phyloP scores from a whole-genome alignment of 2,888 invertebrate genomes.

The Brachycybe producta region DNA sequence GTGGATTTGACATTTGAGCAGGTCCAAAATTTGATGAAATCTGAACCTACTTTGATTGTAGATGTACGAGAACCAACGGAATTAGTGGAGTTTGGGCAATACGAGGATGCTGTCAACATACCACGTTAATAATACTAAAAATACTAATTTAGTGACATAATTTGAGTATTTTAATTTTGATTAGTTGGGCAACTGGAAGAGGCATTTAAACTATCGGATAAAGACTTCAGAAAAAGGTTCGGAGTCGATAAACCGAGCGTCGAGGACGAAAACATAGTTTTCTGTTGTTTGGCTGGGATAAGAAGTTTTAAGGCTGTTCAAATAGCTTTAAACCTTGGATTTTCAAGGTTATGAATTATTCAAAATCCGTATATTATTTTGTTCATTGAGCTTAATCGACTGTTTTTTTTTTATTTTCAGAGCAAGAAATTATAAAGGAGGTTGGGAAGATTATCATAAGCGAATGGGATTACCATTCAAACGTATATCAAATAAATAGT shows the following conservation, averaged over 20 bases:
- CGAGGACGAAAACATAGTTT: constrained; percentile 27
- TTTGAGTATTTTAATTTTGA: background rate
- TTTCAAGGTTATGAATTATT: constrained; percentile 16
- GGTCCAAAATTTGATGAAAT: constrained; percentile 14
- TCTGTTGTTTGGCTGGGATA: constrained; percentile 19
- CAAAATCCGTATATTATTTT: background rate
- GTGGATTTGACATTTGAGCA: constrained; percentile 15
- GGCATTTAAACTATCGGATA: constrained; percentile 38
- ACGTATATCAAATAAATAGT: too few relatives aligned
- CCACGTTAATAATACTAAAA: constrained; percentile 29
- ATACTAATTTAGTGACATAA: background rate
- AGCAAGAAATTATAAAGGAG: constrained; percentile 19
- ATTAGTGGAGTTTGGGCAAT: constrained; percentile 28
- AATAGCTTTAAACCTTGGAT: constrained; percentile 15
- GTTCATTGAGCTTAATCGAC: background rate
- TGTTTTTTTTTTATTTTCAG: constrained; percentile 13
- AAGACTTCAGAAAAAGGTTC: constrained; percentile 45
- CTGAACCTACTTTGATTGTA: constrained; percentile 24
- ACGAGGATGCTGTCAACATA: constrained; percentile 30
- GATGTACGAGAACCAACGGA: constrained; percentile 32
- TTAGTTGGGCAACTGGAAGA: constrained; percentile 30
- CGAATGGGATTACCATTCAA: constrained; percentile 16
- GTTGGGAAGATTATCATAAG: constrained; percentile 19
- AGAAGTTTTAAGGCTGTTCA: constrained; percentile 18
- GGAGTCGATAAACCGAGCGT: constrained; percentile 44